phyloP scores from a whole-genome alignment of 2,113 vertebrate species.

The Girardinichthys multiradiatus region DNA sequence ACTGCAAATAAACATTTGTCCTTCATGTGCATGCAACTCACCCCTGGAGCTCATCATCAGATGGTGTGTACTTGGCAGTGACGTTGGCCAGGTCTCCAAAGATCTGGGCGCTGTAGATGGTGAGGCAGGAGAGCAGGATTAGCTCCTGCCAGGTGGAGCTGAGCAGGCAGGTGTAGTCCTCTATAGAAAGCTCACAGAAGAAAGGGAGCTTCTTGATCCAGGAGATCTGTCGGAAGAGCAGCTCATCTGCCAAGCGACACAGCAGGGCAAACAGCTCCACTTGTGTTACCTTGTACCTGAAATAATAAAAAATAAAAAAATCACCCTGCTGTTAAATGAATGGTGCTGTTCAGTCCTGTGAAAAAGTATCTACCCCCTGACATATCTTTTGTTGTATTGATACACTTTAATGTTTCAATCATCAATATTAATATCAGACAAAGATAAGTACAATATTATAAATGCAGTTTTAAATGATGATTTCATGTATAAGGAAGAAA shows the following conservation, averaged over 20 bases:
- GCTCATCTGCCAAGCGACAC: constrained; percentile 95
- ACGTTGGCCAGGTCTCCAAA: constrained; percentile 95
- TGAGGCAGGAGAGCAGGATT: constrained; percentile 95
- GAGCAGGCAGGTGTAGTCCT: constrained; percentile 98
- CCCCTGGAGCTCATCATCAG: constrained; percentile 95
- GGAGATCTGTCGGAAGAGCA: constrained; percentile 97
- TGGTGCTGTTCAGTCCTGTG: neutral
- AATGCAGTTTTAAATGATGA: neutral
- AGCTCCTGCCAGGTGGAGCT: constrained; percentile 98
- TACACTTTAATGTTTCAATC: neutral
- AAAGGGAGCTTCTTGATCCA: constrained; percentile 99
- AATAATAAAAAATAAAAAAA: neutral
- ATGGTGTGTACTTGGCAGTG: constrained; percentile 95
- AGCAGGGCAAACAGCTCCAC: constrained; percentile 96
- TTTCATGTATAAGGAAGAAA: no score
- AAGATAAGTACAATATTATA: neutral
- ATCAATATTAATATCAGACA: neutral
- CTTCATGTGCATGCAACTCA: constrained; percentile 66
- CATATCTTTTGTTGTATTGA: neutral
- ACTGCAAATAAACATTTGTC: neutral
- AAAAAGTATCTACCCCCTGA: neutral
- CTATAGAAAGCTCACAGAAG: constrained; percentile 97
- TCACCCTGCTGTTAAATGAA: neutral
- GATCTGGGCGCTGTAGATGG: constrained; percentile 95
- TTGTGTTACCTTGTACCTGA: constrained; percentile 95